Base-by-base conservation (phyloP, 1,140 invertebrate species). In the Ooceraea biroi region DNA sequence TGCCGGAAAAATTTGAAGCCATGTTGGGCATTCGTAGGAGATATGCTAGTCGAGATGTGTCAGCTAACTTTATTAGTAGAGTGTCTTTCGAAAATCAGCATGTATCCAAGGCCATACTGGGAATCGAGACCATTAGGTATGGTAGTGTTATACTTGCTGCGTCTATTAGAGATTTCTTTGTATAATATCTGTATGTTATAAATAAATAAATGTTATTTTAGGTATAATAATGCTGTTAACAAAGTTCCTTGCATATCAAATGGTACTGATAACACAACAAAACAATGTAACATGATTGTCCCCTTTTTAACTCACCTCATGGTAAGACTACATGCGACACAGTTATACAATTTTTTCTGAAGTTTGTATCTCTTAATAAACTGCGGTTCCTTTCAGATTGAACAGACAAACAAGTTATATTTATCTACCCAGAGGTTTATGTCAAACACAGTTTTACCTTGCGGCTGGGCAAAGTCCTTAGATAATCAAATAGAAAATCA, bases 1-100 rank as follows among this genome's bases (percentile, higher is more conserved):
- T 92, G 52, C 90, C 94, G 0, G 86, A 91, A 5, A 91, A 89
- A 86, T 93, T 94, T 71, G 87, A 93, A 71, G 65, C 86, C 5
- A 71, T 90, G 44, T 58, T 93, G n/a, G 83, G 90, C 12, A 69
- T 82, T 11, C 74, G 88, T 1, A 52, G 69, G 27, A 80, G 73
- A 57, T 68, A 82, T 60, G 66, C 82, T 36, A 84, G 58, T 14
- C 73, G 46, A n/a, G 73, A 85, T 14, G 86, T 61, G 44, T 19
- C 57, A 12, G 17, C 58, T 19, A 76, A 71, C 52, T 83, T 84
- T 68, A 76, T 87, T 17, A 90, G 83, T 22, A 85, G 83, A 68
- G 25, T 86, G 1, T 61, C 83, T 36, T 83, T 90, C 11, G 65
- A 90, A 11, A 76, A 86, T 69, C 66, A 65, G 19, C 82, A 19